A percentile compares a stretch with the other conserved stretches of the same genome.
Evolutionary conservation across 2,113 vertebrate species (phyloP).

Genomic region (Excalfactoria chinensis): DNA sequence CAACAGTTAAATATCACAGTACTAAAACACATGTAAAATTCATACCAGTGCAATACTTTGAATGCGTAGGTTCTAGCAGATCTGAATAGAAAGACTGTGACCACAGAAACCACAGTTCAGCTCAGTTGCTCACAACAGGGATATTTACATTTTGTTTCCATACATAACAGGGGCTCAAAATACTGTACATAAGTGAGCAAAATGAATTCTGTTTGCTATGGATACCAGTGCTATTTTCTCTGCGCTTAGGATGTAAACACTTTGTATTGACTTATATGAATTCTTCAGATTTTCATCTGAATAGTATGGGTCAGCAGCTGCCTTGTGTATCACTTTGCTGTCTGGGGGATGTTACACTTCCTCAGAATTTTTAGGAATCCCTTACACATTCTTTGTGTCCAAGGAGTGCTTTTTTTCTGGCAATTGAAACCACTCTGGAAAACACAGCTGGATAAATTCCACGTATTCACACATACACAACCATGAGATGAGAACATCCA

Average conservation of each 20-base stretch:
- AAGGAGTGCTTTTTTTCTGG: neutral
- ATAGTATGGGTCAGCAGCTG: neutral
- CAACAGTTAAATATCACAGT: neutral
- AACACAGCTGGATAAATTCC: slow-evolving; percentile 29
- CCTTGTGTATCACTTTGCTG: neutral
- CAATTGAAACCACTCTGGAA: neutral
- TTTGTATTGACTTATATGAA: neutral
- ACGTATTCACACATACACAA: neutral
- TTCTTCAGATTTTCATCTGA: neutral
- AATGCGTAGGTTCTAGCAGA: neutral
- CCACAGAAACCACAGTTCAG: slow-evolving; percentile 41
- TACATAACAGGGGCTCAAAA: neutral
- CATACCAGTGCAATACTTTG: neutral
- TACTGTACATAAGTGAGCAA: neutral
- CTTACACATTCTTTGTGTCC: neutral
- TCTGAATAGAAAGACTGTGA: neutral
- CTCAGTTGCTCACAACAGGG: neutral
- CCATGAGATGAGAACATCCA: neutral
- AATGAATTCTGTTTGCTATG: neutral
- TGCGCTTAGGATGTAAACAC: neutral
- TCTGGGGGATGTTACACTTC: neutral
- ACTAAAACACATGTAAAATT: neutral
- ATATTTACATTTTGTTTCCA: slow-evolving; percentile 14
- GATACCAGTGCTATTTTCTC: neutral
- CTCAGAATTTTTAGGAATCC: neutral